Evolutionary conservation across 2,797 vertebrate species (phyloP).

Genomic region (Toxotes lorentzi): DNA sequence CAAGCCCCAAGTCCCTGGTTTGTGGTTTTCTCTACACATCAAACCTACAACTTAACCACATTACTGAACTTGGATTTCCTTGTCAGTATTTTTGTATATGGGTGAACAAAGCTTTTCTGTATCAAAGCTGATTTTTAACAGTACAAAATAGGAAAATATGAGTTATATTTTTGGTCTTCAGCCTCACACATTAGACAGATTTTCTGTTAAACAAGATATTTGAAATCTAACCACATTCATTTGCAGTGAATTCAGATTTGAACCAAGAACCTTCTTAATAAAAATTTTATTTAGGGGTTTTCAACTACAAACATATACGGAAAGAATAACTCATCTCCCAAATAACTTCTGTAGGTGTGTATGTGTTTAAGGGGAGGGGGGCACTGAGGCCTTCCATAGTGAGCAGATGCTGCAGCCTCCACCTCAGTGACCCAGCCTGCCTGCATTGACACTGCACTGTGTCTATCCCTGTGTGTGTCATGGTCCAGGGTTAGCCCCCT

Average conservation of each 20-base stretch:
- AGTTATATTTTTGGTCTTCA: not conserved
- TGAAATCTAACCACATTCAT: not conserved
- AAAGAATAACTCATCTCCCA: slow-evolving; percentile 19
- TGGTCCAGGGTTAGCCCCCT: slow-evolving; percentile 66
- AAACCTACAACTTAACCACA: not conserved
- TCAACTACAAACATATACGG: not conserved
- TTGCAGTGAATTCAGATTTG: not conserved
- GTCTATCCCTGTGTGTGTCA: slow-evolving; percentile 47
- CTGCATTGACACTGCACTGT: slow-evolving; percentile 41
- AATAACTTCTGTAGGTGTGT: slow-evolving; percentile 12
- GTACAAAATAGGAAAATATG: not conserved
- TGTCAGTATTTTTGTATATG: not conserved
- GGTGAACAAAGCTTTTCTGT: not conserved
- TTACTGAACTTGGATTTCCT: too few species aligned
- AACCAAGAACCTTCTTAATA: not conserved
- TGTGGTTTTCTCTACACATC: not conserved
- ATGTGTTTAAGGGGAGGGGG: not conserved
- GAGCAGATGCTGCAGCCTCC: slow-evolving; percentile 77
- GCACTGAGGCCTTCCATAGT: slow-evolving; percentile 24
- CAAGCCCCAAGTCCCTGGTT: not conserved
- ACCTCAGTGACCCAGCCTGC: slow-evolving; percentile 67
- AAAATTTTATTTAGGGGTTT: not conserved
- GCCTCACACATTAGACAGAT: not conserved
- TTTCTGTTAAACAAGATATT: not conserved
- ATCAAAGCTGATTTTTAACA: not conserved